These are phyloP conservation scores for Strigamia maritima DNA, from an alignment of 2,888 invertebrate species.

Conservation along the genomic window DNA sequence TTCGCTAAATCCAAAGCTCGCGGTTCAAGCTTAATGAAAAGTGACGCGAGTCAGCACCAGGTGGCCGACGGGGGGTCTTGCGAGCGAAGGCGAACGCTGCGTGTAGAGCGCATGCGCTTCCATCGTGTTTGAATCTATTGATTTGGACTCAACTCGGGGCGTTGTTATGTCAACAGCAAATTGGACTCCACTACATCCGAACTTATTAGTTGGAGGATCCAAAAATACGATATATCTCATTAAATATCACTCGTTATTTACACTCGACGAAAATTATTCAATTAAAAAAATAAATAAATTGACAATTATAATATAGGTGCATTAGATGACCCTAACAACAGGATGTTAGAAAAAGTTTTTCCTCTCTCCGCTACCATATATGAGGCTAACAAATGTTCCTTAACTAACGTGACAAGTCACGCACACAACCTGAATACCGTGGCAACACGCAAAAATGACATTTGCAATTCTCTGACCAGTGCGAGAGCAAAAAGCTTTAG, in stretches of 20 bases:
- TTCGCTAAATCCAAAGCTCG: constrained; percentile 9
- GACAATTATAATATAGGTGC: background rate
- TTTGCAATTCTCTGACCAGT: constrained; percentile 32
- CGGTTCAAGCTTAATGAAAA: constrained; percentile 27
- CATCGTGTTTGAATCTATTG: constrained; percentile 30
- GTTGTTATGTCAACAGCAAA: constrained; percentile 32
- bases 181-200: constrained; percentile 18
- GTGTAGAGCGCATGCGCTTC: background rate
- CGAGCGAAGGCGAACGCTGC: background rate
- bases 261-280: background rate
- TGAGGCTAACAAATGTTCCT: constrained; percentile 19
- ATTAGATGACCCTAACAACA: background rate
- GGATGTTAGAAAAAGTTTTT: constrained; percentile 23
- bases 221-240: background rate
- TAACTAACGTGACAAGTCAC: constrained; percentile 29
- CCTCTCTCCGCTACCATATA: background rate
- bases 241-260: background rate
- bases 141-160: constrained; percentile 32
- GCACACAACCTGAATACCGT: constrained; percentile 1
- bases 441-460: constrained; percentile 28
- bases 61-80: constrained; percentile 18
- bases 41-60: constrained; percentile 30
- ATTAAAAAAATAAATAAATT: background rate
- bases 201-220: background rate
- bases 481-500: constrained; percentile 30